Evolutionary conservation across 2,797 vertebrate genomes (phyloP).

Genomic region (Erithacus rubecula): DNA sequence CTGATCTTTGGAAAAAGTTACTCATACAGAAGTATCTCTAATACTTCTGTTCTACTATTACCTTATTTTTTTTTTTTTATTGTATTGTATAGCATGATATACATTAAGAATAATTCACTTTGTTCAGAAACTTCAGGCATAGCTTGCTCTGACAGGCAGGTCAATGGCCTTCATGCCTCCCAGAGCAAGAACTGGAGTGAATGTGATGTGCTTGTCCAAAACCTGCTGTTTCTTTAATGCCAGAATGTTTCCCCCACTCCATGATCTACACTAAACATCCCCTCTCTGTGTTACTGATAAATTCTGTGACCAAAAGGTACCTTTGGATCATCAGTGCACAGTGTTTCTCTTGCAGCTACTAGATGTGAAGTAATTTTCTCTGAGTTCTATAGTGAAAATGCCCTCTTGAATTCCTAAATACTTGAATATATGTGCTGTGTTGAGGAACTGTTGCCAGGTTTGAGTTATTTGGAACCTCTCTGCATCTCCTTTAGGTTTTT

Average conservation of each 20-base stretch:
- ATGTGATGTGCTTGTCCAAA: neutral
- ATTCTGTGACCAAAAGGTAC: neutral
- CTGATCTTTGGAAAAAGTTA: neutral
- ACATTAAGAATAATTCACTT: neutral
- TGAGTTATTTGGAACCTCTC: neutral
- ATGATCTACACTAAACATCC: neutral
- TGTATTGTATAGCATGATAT: neutral
- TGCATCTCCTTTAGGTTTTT: neutral
- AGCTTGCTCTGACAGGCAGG: neutral
- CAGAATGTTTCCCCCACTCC: rapidly evolving
- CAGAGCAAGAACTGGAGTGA: neutral
- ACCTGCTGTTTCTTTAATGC: neutral
- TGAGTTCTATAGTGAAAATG: neutral
- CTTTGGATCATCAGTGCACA: neutral
- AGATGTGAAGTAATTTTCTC: neutral
- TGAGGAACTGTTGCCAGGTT: neutral
- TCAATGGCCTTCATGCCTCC: neutral
- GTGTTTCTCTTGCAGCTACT: neutral
- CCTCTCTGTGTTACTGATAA: neutral
- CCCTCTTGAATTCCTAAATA: neutral
- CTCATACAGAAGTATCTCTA: neutral
- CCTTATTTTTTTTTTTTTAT: neutral
- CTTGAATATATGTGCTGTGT: neutral
- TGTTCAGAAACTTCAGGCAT: neutral
- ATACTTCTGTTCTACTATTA: neutral